phyloP scores from a whole-genome alignment of 1,140 invertebrate species.

The Elymnias hypermnestra region DNA sequence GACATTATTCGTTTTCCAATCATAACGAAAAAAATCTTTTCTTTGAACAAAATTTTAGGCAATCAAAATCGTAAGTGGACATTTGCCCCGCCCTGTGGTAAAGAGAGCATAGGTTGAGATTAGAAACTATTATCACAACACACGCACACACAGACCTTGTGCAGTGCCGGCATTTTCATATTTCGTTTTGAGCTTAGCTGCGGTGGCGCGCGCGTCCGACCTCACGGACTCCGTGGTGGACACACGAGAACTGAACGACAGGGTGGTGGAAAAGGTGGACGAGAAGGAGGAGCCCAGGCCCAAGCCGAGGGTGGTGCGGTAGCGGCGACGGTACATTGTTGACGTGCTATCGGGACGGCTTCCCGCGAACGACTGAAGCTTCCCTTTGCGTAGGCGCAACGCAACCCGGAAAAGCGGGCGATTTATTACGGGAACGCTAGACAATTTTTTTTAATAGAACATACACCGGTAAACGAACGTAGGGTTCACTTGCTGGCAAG shows the following conservation, averaged over 20 bases:
- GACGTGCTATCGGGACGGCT: conserved; percentile 26
- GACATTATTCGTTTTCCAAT: no score
- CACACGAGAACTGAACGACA: conserved; percentile 49
- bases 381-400: conserved; percentile 41
- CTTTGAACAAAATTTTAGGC: no score
- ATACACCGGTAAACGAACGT: no score
- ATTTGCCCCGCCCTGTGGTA: no score
- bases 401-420: conserved; percentile 52
- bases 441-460: no score
- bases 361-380: conserved; percentile 40
- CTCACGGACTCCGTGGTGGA: conserved; percentile 51
- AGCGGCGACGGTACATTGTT: conserved; percentile 64
- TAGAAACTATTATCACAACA: no score
- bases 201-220: conserved; percentile 61
- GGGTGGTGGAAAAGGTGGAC: conserved; percentile 55
- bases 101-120: no score
- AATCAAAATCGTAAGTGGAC: no score
- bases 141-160: conserved; percentile 48
- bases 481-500: no score
- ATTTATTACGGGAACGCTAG: conserved; percentile 42
- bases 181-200: conserved; percentile 67
- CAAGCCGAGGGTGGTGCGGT: conserved; percentile 61
- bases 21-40: no score
- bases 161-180: conserved; percentile 66
- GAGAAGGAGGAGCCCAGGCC: conserved; percentile 60